Base-by-base conservation (phyloP, 2,113 vertebrate species). In the human region DNA sequence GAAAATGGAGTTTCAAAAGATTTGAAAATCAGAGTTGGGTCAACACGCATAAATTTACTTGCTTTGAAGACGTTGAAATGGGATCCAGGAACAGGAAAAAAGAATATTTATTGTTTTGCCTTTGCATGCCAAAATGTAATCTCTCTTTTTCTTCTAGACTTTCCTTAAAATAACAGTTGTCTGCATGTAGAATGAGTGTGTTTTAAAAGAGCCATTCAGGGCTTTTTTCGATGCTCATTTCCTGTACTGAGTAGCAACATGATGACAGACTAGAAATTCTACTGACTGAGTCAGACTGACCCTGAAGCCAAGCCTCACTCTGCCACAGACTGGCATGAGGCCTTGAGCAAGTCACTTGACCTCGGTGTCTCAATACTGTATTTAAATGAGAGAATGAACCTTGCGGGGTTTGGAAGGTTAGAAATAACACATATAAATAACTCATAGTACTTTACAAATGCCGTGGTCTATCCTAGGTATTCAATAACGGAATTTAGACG, bases 1-100 rank as follows among this genome's bases (percentile, higher is more conserved):
- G 80, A 84, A 96, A 93, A 85, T 18, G 5, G 84, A 97, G 84
- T 88, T 92, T 95, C 72, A 92, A 91, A 93, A 92, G 89, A 96
- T 90, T 89, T 97, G 61, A 82, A 97, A 97, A 94, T 89, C 48
- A 82, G 88, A 92, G 59, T 78, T 97, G 87, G 72, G 84, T 94
- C 94, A 95, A 90, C 95, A 96, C 52, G 59, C 81, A 96, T 89
- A 94, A 88, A 98, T 95, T 94, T 52, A 66, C 85, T 95, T 94
- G 70, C 93, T 98, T 96, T 97, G 95, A 96, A 97, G 94, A 86
- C 84, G 75, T 75, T 97, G 87, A 88, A 90, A 23, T 22, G 55
- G 35, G 94, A 97, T 94, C 72, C 81, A 95, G 91, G 85, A 95
- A 94, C 59, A 79, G 93, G 88, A 96, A 97, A 92, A 89, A 93